These are phyloP conservation scores for Acleris holmiana DNA, from an alignment of 2,888 invertebrate genomes.

Conservation along the genomic window DNA sequence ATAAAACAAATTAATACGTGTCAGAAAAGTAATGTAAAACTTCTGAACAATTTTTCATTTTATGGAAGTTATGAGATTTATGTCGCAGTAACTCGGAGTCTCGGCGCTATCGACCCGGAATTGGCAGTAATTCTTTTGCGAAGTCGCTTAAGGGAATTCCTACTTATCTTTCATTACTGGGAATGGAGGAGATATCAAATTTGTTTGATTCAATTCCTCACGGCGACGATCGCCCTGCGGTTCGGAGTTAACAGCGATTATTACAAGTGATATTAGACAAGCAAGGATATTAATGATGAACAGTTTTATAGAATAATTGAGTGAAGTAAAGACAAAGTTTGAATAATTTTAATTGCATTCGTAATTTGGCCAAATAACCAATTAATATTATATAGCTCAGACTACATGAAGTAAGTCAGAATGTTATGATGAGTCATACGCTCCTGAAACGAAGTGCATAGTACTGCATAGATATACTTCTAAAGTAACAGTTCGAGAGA, in stretches of 20 bases:
- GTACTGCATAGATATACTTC: too few relatives aligned
- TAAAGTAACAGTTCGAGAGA: constrained; percentile 12
- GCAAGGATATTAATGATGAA: background rate
- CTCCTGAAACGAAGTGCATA: too few relatives aligned
- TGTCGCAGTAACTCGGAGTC: constrained; percentile 50
- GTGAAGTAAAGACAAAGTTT: too few relatives aligned
- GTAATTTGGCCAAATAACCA: too few relatives aligned
- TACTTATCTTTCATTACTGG: constrained; percentile 47
- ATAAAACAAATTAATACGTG: constrained; percentile 66
- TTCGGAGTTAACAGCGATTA: constrained; percentile 11
- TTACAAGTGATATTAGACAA: background rate
- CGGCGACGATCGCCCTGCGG: constrained; percentile 32
- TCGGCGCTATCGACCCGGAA: constrained; percentile 43
- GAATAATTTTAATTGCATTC: too few relatives aligned
- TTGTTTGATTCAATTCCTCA: constrained; percentile 33
- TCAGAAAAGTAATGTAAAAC: constrained; percentile 62
- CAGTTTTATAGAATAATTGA: background rate
- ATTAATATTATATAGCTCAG: too few relatives aligned
- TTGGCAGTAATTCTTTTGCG: constrained; percentile 44
- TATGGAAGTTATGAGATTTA: constrained; percentile 60
- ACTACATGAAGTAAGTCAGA: too few relatives aligned
- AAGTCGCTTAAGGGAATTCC: constrained; percentile 46
- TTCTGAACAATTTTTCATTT: constrained; percentile 61
- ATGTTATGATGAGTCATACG: too few relatives aligned
- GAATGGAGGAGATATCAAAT: constrained; percentile 40